Percentiles rank a stretch among this genome's conserved stretches.
These are phyloP conservation scores for Apeltes quadracus DNA, from an alignment of 2,113 vertebrate genomes.

Conservation along the genomic window DNA sequence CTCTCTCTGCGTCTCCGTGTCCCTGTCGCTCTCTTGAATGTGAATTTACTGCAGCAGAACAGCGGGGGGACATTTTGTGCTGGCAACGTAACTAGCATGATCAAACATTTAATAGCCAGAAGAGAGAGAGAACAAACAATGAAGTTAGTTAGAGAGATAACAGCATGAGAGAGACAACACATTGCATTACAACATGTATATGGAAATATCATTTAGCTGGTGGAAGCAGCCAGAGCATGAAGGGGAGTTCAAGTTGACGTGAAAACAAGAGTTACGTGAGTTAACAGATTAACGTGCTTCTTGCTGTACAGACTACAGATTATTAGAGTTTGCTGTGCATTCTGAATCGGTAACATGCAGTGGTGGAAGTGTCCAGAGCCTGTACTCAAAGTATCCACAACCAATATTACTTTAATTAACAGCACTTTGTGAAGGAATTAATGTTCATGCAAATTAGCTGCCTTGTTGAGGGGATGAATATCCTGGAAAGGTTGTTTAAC, in stretches of 20 bases:
- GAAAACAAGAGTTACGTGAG: too few relatives aligned
- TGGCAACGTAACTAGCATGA: constrained; percentile 19
- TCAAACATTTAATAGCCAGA: constrained; percentile 32
- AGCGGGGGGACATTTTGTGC: constrained; percentile 4
- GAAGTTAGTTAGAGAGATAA: background rate
- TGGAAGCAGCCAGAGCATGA: background rate
- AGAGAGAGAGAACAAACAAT: background rate
- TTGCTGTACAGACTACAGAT: constrained; percentile 5
- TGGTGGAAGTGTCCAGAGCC: background rate
- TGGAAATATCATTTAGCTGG: background rate
- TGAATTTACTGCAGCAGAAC: constrained; percentile 11
- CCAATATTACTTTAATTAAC: background rate
- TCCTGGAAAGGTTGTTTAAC: too few relatives aligned
- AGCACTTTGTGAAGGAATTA: too few relatives aligned
- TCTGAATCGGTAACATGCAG: constrained; percentile 13
- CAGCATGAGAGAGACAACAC: constrained; percentile 27
- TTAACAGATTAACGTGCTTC: constrained; percentile 2
- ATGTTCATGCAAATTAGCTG: too few relatives aligned
- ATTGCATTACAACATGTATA: constrained; percentile 21
- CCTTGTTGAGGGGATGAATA: too few relatives aligned
- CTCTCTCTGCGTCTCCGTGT: background rate
- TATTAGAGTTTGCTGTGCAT: background rate
- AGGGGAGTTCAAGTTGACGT: constrained; percentile 6
- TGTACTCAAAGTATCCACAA: background rate
- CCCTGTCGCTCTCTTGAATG: background rate